Conservation (phyloP, 2,888 invertebrate species). For the Calameuta pallipes region DNA sequence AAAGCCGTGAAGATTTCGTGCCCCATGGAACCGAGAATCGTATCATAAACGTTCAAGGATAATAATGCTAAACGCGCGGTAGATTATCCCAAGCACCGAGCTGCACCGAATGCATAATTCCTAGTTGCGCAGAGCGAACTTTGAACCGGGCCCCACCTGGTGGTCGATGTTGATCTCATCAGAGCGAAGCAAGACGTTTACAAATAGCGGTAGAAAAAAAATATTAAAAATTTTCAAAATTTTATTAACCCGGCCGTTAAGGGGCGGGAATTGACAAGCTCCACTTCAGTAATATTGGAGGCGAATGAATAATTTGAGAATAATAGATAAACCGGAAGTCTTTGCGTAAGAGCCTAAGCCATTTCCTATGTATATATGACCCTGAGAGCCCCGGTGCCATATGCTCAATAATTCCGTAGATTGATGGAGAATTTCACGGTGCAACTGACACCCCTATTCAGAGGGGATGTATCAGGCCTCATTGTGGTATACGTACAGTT, state of each 20-base stretch:
- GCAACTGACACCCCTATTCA: conserved; percentile 54
- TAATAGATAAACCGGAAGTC: conserved; percentile 3
- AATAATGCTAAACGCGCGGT: conserved; percentile 31
- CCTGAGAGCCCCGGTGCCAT: conserved; percentile 32
- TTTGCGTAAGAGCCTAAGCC: background rate
- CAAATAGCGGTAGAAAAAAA: background rate
- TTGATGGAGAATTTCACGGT: conserved; percentile 58
- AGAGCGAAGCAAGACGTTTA: background rate
- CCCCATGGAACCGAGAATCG: conserved; percentile 30
- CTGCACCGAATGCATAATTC: conserved; percentile 44
- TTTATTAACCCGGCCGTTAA: background rate
- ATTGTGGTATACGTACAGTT: background rate
- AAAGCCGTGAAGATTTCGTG: conserved; percentile 29
- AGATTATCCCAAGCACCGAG: conserved; percentile 26
- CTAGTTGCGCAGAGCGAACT: conserved; percentile 37
- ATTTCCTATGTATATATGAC: conserved; percentile 6
- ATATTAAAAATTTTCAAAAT: background rate
- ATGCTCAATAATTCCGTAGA: conserved; percentile 53
- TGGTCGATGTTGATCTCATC: background rate
- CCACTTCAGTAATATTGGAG: background rate
- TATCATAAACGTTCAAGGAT: conserved; percentile 33
- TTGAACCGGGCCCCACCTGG: conserved; percentile 31
- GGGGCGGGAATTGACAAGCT: no score
- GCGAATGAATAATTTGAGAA: background rate
- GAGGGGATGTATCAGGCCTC: background rate